Base-by-base conservation (phyloP, 2,888 invertebrate genomes). In the Agrilus cyanescens region DNA sequence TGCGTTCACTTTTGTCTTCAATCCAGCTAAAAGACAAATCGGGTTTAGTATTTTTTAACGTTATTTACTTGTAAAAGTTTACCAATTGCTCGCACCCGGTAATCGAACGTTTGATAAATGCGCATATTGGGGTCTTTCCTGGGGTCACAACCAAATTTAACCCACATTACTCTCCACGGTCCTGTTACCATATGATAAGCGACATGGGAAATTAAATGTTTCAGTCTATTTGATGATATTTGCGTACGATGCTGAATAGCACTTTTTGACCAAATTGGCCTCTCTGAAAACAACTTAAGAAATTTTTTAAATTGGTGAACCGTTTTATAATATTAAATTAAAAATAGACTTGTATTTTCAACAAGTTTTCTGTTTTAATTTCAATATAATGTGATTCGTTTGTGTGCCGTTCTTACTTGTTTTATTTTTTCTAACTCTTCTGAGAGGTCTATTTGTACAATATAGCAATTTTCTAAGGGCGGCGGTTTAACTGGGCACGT, bases 161-260 rank as follows among this genome's bases (percentile, higher is more conserved):
- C 82, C 88, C 96, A 98, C 61, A 88, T 75, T 40, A 82, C 77
- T 50, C 93, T 74, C 93, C 95, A 98, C 0, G 95, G 97, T 0
- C 98, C 97, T 47, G 80, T 84, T 41, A 76, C 73, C 64, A 85
- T 88, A 61, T 90, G 89, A 62, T 88, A 86, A 0, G 90, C 88
- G 4, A 89, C 67, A 18, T 82, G 77, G 0, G 96, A 93, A 45
- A 95, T 70, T 12, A 94, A 72, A 43, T 78, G 73, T 65, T 85
- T 91, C 0, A 90, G 57, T 40, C 79, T 76, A 12, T 76, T 75
- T 2, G 64, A 57, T 1, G 73, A 68, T 33, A 82, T 67, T 40
- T 78, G 76, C 0, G 82, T 78, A 36, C 74, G 71, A 56, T 74
- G 78, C 41, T 76, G 67, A 12, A 97, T 60, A 0, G 83, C 86